phyloP scores from a whole-genome alignment of 2,113 vertebrate species.

The Phalacrocorax aristotelis region DNA sequence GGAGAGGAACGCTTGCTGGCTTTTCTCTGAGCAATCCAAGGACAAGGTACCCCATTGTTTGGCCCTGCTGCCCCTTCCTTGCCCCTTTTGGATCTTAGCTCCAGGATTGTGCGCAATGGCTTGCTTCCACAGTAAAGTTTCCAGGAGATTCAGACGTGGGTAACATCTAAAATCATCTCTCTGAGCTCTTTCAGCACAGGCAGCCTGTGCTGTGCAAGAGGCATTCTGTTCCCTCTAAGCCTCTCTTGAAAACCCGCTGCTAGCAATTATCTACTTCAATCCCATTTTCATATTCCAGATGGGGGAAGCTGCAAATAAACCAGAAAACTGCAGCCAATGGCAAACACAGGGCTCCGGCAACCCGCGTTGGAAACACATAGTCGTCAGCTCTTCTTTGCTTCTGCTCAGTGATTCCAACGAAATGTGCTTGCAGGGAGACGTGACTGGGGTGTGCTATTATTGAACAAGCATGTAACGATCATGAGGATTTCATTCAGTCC shows the following conservation, averaged over 20 bases:
- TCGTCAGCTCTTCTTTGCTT: slow-evolving; percentile 61
- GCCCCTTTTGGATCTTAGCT: slow-evolving; percentile 14
- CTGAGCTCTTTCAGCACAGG: not conserved
- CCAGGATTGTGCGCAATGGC: not conserved
- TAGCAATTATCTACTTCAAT: slow-evolving; percentile 64
- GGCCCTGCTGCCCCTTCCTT: slow-evolving; percentile 26
- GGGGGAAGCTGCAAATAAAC: slow-evolving; percentile 64
- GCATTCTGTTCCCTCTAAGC: slow-evolving; percentile 46
- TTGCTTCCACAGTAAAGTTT: slow-evolving; percentile 64
- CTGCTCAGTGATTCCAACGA: slow-evolving; percentile 10
- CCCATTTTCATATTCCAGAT: slow-evolving; percentile 70
- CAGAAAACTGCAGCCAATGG: slow-evolving; percentile 54
- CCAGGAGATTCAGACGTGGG: slow-evolving; percentile 59
- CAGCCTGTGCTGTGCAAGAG: slow-evolving; percentile 43
- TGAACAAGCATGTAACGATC: slow-evolving; percentile 4
- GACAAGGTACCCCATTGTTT: slow-evolving; percentile 60
- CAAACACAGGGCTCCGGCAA: slow-evolving; percentile 33
- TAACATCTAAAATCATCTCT: slow-evolving; percentile 61
- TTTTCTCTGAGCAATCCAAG: slow-evolving; percentile 28
- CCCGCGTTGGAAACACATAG: slow-evolving; percentile 25
- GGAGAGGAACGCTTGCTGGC: not conserved
- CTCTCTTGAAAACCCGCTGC: slow-evolving; percentile 50
- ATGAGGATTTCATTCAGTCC: slow-evolving; percentile 35
- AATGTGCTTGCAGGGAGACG: slow-evolving; percentile 14
- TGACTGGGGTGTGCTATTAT: slow-evolving; percentile 42